A percentile compares a stretch with the other conserved stretches of the same genome.
phyloP scores from a whole-genome alignment of 2,797 vertebrate genomes.

The Acipenser oxyrinchus region DNA sequence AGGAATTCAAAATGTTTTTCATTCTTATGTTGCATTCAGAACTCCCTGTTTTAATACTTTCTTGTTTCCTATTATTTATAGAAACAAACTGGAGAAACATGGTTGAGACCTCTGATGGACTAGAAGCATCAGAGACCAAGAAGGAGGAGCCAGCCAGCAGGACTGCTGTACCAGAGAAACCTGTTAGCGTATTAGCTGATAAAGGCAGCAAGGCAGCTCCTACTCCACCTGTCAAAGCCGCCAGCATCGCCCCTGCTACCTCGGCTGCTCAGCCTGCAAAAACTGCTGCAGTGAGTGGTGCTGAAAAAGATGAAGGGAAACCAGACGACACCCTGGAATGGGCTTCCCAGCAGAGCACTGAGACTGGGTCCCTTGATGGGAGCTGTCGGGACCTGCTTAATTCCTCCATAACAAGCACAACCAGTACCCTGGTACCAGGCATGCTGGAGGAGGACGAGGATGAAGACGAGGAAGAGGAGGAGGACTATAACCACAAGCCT shows the following conservation, averaged over 20 bases:
- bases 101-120: conserved; percentile 84
- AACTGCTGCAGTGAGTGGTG: conserved; percentile 20
- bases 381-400: conserved; percentile 86
- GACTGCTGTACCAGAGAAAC: conserved; percentile 43
- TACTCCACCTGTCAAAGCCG: conserved; percentile 11
- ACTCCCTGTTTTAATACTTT: not conserved
- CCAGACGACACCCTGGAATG: conserved; percentile 86
- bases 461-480: conserved; percentile 79
- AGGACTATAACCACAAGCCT: conserved; percentile 83
- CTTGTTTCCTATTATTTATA: conserved; percentile 31
- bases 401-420: conserved; percentile 95
- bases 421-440: conserved; percentile 91
- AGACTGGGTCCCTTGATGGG: conserved; percentile 92
- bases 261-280: conserved; percentile 47
- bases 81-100: conserved; percentile 98
- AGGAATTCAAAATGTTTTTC: not conserved
- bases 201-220: conserved; percentile 16
- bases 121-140: conserved; percentile 72
- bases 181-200: conserved; percentile 31
- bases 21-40: not conserved
- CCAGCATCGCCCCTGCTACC: conserved; percentile 40
- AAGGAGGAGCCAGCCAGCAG: conserved; percentile 58
- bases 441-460: conserved; percentile 94
- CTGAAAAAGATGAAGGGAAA: conserved; percentile 74
- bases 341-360: conserved; percentile 94